A percentile compares a stretch with the other conserved stretches of the same genome.
These are phyloP conservation scores for Pristis pectinata DNA, from an alignment of 2,797 vertebrate genomes.

Conservation along the genomic window DNA sequence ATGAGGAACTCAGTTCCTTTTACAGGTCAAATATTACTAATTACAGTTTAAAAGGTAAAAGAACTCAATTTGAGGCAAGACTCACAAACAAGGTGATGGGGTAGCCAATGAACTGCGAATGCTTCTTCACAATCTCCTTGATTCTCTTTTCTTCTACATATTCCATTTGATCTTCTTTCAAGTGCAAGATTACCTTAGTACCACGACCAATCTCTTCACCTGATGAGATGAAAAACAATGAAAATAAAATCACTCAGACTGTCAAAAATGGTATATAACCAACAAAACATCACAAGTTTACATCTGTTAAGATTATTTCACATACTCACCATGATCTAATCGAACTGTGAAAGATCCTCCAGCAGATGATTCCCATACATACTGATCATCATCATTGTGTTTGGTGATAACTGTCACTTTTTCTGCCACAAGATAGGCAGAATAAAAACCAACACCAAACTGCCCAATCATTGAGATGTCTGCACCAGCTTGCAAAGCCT, in stretches of 20 bases:
- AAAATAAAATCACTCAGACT: background rate
- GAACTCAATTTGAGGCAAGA: conserved; percentile 35
- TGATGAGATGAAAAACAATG: background rate
- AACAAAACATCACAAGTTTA: no score
- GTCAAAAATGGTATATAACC: no score
- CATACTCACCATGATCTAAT: conserved; percentile 55
- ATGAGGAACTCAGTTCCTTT: no score
- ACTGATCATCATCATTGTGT: conserved; percentile 65
- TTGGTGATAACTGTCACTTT: conserved; percentile 64
- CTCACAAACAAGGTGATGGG: conserved; percentile 86
- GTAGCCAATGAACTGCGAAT: conserved; percentile 95
- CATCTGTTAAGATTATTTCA: no score
- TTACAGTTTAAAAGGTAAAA: no score
- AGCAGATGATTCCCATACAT: conserved; percentile 66
- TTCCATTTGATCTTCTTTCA: conserved; percentile 89
- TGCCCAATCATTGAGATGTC: conserved; percentile 68
- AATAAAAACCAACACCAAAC: conserved; percentile 70
- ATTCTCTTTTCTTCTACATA: conserved; percentile 80
- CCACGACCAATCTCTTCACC: conserved; percentile 81
- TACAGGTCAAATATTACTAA: no score
- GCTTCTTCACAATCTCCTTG: conserved; percentile 90
- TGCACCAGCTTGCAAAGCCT: conserved; percentile 63
- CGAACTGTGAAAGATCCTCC: conserved; percentile 61
- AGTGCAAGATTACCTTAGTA: conserved; percentile 79
- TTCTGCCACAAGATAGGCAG: conserved; percentile 64